Evolutionary conservation across 2,113 vertebrate species (phyloP).

Genomic region (Melanerpes aurifrons): DNA sequence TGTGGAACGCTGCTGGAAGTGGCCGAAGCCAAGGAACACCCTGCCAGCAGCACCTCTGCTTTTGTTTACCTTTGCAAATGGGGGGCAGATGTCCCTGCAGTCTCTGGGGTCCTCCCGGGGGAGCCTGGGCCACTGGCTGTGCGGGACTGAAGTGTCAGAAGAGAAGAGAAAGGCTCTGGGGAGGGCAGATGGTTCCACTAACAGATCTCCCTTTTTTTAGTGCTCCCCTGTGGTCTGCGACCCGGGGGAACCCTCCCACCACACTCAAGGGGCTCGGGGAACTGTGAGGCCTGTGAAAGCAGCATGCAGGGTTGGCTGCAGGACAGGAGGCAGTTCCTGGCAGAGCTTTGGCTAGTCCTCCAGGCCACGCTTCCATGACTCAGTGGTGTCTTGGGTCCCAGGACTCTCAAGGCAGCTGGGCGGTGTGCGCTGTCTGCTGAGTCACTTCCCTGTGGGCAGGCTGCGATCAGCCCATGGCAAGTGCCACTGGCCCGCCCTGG

Average conservation of each 20-base stretch:
- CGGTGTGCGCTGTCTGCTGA: neutral
- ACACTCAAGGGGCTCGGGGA: too few species aligned
- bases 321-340: neutral
- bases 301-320: accelerated
- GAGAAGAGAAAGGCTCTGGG: neutral
- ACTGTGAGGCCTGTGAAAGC: accelerated
- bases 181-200: neutral
- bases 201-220: accelerated
- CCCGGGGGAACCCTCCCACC: accelerated
- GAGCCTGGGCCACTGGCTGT: neutral
- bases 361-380: accelerated
- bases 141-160: neutral
- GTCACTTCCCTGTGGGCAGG: neutral
- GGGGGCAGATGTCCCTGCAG: accelerated
- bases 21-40: neutral
- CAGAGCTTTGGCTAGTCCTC: neutral
- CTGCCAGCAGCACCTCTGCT: neutral
- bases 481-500: too few species aligned
- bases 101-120: accelerated
- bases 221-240: neutral
- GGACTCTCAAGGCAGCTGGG: neutral
- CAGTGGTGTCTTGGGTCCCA: accelerated
- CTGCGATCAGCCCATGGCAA: neutral
- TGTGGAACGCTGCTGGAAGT: neutral
- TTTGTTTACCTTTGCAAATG: neutral